Percentiles rank a stretch among this genome's conserved stretches.
Evolutionary conservation across 2,113 vertebrate species (phyloP).

Genomic region (Phaetusa simplex): DNA sequence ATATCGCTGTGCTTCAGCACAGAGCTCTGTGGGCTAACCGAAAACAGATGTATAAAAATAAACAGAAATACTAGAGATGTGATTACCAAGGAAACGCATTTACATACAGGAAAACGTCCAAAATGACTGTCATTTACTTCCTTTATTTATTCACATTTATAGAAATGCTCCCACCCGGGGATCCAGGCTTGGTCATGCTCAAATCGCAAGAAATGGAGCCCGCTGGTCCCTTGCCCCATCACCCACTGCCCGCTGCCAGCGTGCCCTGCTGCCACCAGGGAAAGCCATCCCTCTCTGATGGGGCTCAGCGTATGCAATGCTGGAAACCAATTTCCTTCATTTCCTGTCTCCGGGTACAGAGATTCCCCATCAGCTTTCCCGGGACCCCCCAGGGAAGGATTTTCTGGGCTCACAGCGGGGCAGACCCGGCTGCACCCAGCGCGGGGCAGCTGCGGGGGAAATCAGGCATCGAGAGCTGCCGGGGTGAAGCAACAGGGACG

Average conservation of each 20-base stretch:
- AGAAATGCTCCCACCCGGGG: conserved; percentile 4
- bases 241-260: neutral
- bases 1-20: neutral
- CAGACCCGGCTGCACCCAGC: neutral
- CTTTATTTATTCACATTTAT: conserved; percentile 29
- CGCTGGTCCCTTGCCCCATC: neutral
- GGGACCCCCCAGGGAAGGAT: neutral
- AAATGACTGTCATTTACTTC: conserved; percentile 47
- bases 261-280: fast-evolving
- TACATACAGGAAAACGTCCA: conserved; percentile 60
- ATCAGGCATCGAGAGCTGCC: fast-evolving
- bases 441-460: fast-evolving
- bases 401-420: neutral
- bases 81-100: conserved; percentile 71
- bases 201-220: fast-evolving
- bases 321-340: neutral
- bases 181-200: neutral
- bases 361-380: neutral
- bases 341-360: neutral
- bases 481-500: neutral
- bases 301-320: fast-evolving
- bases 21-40: neutral
- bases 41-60: conserved; percentile 65
- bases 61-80: conserved; percentile 63
- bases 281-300: neutral